Percentiles rank a stretch among this genome's conserved stretches.
phyloP scores from a whole-genome alignment of 2,113 vertebrate genomes.

The Physeter macrocephalus region DNA sequence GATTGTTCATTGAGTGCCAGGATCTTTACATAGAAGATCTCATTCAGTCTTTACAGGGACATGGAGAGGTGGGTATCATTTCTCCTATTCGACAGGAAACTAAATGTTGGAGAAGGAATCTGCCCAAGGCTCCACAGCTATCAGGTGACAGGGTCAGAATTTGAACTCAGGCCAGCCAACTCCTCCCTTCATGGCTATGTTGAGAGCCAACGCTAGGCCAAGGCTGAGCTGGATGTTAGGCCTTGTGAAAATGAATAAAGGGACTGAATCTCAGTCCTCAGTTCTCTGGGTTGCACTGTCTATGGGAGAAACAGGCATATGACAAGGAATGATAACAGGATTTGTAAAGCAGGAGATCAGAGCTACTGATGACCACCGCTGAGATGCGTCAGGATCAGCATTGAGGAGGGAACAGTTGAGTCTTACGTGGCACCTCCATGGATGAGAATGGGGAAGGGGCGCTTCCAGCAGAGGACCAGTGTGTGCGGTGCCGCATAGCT shows the following conservation, averaged over 20 bases:
- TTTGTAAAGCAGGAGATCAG: background rate
- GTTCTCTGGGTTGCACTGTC: background rate
- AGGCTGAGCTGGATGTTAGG: background rate
- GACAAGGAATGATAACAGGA: background rate
- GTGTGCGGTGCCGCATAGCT: fast-evolving
- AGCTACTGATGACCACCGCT: background rate
- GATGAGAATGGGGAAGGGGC: background rate
- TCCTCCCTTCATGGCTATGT: background rate
- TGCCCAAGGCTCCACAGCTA: slow-evolving; percentile 28
- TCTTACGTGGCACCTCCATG: fast-evolving
- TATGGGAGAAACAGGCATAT: background rate
- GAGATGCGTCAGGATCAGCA: background rate
- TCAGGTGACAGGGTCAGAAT: slow-evolving; percentile 35
- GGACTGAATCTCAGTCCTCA: background rate
- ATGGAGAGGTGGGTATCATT: background rate
- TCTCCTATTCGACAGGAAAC: slow-evolving; percentile 6
- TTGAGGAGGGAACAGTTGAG: background rate
- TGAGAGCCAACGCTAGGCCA: background rate
- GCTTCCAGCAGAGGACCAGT: background rate
- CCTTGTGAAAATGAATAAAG: background rate
- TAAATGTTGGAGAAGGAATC: slow-evolving; percentile 38
- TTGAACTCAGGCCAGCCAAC: background rate
- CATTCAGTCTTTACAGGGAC: background rate
- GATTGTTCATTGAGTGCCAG: background rate
- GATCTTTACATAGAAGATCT: background rate